A percentile compares a stretch with the other conserved stretches of the same genome.
These are phyloP conservation scores for Dermatemys mawii DNA, from an alignment of 2,113 vertebrate species.

Conservation along the genomic window DNA sequence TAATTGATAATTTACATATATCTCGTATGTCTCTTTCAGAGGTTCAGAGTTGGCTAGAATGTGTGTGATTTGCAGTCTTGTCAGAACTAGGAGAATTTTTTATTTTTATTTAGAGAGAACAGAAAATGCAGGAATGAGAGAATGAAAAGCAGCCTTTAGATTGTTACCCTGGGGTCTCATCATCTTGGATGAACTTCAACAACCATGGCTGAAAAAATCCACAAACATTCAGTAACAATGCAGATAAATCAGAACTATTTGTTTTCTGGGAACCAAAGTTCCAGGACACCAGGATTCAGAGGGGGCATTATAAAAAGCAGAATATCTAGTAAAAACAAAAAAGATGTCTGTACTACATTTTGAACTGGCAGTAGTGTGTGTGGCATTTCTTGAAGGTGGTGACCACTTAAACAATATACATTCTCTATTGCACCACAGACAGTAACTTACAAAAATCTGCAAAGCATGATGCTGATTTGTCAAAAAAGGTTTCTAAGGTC, in stretches of 20 bases:
- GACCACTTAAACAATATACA: background rate
- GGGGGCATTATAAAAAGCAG: background rate
- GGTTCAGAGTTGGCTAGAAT: background rate
- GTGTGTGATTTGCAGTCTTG: background rate
- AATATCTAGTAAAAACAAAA: background rate
- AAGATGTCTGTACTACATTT: accelerated
- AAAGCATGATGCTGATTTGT: background rate
- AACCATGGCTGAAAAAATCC: background rate
- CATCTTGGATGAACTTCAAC: conserved; percentile 29
- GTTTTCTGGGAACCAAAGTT: background rate
- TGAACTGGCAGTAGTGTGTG: background rate
- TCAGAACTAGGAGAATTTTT: background rate
- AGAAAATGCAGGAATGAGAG: background rate
- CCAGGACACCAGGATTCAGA: background rate
- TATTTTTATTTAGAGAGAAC: background rate
- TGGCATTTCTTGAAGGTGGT: background rate
- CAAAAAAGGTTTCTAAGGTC: background rate
- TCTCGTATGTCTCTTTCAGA: background rate
- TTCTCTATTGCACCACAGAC: background rate
- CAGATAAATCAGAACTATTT: conserved; percentile 38
- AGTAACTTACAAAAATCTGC: background rate
- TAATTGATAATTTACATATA: background rate
- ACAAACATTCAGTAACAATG: conserved; percentile 5
- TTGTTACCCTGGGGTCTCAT: conserved; percentile 3
- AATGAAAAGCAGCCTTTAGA: background rate